Base-by-base conservation (phyloP, 53 echinoderm and acorn worm species). In the Holothuria scabra region DNA sequence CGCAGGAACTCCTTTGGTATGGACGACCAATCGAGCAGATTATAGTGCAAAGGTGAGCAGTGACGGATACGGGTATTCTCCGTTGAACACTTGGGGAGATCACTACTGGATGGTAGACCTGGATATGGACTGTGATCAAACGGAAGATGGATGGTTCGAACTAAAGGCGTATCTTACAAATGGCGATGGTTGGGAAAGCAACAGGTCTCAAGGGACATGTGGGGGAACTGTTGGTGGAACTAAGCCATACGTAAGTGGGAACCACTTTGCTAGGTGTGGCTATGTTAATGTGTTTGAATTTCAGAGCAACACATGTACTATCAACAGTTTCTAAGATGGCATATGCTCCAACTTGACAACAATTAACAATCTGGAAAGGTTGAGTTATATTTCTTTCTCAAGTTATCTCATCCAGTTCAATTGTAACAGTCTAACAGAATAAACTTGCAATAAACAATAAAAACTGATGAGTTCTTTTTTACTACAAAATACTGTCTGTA, bases 21-120 rank as follows among this genome's bases (percentile, higher is more conserved):
- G 91, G 91, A 92, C 91, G 44, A 94, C 89, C 12, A 87, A 82
- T 60, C 64, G 92, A 37, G 74, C 91, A 3, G 37, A 46, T 34
- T 60, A 89, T 64, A 25, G 62, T 48, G 80, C 84, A 22, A 82
- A 38, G 6, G 94, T 94, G 5, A 82, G 46, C 38, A 56, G 52
- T 32, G 67, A 94, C 7, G 94, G 94, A 1, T 91, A 87, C 66
- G 94, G 94, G 7, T 92, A 92, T 74, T 74, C 89, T 3, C 67
- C 91, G 5, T 41, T 94, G 32, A 91, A 94, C 79, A 62, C 84
- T 12, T 94, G 89, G 89, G 94, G 94, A 30, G 87, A 89, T n/a
- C 89, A 91, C 74, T 94, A 92, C 83, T 94, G 94, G 94, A 94
- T 94, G 94, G 82, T 94, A 11, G 89, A 92, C 65, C 57, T 92